Percentiles rank a stretch among this genome's conserved stretches.
Conservation (phyloP, 37 sponge, comb jelly and placozoan genomes). For the Mnemiopsis leidyi region DNA sequence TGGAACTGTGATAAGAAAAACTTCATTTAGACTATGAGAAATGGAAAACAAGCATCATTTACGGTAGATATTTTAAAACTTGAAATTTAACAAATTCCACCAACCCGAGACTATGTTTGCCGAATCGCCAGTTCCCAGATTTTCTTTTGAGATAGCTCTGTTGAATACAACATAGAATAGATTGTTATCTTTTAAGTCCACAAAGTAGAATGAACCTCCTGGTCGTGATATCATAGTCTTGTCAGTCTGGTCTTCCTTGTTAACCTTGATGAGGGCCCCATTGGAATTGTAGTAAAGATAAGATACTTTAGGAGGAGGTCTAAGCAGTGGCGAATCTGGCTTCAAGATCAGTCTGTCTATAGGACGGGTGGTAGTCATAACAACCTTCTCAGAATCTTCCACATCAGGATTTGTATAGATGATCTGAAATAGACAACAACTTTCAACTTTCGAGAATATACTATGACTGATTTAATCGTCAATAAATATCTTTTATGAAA, state of each 20-base stretch:
- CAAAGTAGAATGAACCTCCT: not conserved
- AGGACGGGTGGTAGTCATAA: not conserved
- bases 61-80: too few relatives aligned
- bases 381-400: not conserved
- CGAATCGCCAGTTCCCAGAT: not conserved
- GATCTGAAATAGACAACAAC: not conserved
- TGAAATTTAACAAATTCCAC: not conserved
- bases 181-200: not conserved
- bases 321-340: not conserved
- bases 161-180: not conserved
- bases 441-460: too few relatives aligned
- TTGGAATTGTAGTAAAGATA: not conserved
- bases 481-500: too few relatives aligned
- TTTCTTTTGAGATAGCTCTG: not conserved
- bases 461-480: too few relatives aligned
- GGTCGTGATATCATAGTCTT: not conserved
- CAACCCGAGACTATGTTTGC: not conserved
- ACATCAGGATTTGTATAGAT: not conserved
- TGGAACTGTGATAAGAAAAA: too few relatives aligned
- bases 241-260: not conserved
- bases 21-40: too few relatives aligned
- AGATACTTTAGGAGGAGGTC: not conserved
- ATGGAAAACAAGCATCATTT: too few relatives aligned
- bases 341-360: not conserved
- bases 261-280: not conserved